Evolutionary conservation across 2,113 vertebrate genomes (phyloP), one percentile per base, ranked within the genome.

Genomic region (Chiloscyllium plagiosum): DNA sequence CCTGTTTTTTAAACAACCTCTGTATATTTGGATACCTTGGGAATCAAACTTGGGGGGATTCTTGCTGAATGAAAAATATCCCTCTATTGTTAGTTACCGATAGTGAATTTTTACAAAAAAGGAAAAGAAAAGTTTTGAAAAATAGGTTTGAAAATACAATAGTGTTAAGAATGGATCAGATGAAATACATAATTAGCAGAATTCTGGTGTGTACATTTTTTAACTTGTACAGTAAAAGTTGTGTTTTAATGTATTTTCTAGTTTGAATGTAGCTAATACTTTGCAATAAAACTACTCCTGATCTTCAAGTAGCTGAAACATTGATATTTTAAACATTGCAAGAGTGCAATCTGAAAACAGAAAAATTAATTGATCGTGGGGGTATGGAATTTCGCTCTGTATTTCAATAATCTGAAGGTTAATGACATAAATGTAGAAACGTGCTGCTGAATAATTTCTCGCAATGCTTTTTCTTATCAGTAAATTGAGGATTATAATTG

Each of bases 401-500:
- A 26, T 29, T 52, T 89, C 86, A 52, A 24, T 89, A 24, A 56
- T 89, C 50, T 89, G 29, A 89, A 89, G 86, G 86, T 56, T 89
- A 89, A 89, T 89, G 12, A 13, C 29, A 52, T 89, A 89, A 89
- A 26, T 56, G 6, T 26, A 52, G 86, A 89, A 24, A 13, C 26
- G 29, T 2, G 50, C 26, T 89, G 86, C 50, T 29, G 86, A 89
- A 52, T 89, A 24, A 89, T 52, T 89, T 89, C 50, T 29, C 12
- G 47, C 86, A 89, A 24, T 52, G 22, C 24, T 56, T 50, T 50
- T 89, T 83, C 80, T 83, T 83, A 83, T 83, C 80, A 83, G 37
- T 89, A 89, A 50, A 83, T 83, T 83, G 42, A 89, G 47, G 86
- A 29, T 89, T 89, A 52, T 89, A 89, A 89, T 89, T 89, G 50